Evolutionary conservation across 2,888 invertebrate genomes (phyloP), one percentile per base, ranked within the genome.

Genomic region (Baccha elongata): DNA sequence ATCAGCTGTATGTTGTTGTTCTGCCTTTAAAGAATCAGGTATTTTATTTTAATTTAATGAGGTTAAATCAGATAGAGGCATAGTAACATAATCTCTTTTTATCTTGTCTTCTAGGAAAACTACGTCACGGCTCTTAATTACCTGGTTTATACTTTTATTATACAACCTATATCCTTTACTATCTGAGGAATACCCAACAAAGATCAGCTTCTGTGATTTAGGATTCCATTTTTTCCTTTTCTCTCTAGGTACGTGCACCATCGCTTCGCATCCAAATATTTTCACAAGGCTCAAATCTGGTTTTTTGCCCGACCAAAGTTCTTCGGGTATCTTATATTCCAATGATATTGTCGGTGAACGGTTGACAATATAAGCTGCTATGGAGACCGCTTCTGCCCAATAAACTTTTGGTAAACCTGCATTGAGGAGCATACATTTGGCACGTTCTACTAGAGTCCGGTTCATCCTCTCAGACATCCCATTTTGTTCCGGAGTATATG

Each of bases 71-170:
- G n/a, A n/a, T n/a, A n/a, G n/a, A n/a, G n/a, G n/a, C n/a, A n/a
- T n/a, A n/a, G n/a, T n/a, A n/a, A n/a, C n/a, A n/a, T n/a, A n/a
- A n/a, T n/a, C n/a, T n/a, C n/a, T n/a, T n/a, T n/a, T n/a, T n/a
- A n/a, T n/a, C n/a, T n/a, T 11, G 2, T 42, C 2, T 42, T 42
- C 7, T 17, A 42, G 5, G 17, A 42, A 42, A 4, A 42, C 15
- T 7, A 42, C 42, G 17, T 42, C 42, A 42, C 42, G 42, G 17
- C 15, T 42, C 42, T 42, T 42, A 42, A 42, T 42, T 42, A 42
- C 42, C 42, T 42, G 17, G 5, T 42, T 42, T 42, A 15, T 17
- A 7, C 6, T 42, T 6, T 42, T 42, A 7, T 42, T 2, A 42
- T 5, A 42, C 42, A 42, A 42, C 0, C 42, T 3, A 42, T 42